A percentile compares a stretch with the other conserved stretches of the same genome.
Evolutionary conservation across 2,113 vertebrate species (phyloP).

Genomic region (Apus apus): DNA sequence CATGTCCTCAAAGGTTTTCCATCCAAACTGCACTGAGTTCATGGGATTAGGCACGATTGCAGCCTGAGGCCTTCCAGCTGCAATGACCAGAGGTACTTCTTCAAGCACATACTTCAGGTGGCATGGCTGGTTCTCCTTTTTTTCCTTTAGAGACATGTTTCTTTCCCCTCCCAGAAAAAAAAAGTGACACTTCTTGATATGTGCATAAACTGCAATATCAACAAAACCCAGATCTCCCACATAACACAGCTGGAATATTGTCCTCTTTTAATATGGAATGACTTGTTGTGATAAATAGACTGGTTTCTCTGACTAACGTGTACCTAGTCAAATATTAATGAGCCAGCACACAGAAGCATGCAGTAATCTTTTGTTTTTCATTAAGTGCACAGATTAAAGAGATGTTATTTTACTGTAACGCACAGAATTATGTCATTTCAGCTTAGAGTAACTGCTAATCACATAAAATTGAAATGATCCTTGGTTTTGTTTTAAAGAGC

Average conservation of each 20-base stretch:
- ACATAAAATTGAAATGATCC: constrained; percentile 72
- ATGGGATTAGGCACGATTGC: not conserved
- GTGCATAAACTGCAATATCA: not conserved
- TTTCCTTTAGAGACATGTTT: not conserved
- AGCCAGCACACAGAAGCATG: constrained; percentile 32
- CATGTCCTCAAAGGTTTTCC: not conserved
- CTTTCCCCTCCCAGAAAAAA: not conserved
- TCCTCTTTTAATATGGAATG: not conserved
- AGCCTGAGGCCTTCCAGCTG: not conserved
- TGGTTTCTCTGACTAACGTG: not conserved
- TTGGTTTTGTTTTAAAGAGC: constrained; percentile 79
- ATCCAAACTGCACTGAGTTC: not conserved
- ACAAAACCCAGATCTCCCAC: not conserved
- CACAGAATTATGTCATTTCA: constrained; percentile 69
- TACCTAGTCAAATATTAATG: constrained; percentile 35
- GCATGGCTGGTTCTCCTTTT: not conserved
- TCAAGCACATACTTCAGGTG: not conserved
- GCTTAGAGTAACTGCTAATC: constrained; percentile 66
- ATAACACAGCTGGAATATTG: not conserved
- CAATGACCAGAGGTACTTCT: not conserved
- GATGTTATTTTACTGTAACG: constrained; percentile 63
- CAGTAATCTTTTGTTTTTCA: constrained; percentile 46
- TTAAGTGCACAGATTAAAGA: constrained; percentile 56
- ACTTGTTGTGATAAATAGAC: constrained; percentile 22
- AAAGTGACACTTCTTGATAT: not conserved